Evolutionary conservation across 2,888 invertebrate genomes (phyloP).

Genomic region (Leucoma salicis): DNA sequence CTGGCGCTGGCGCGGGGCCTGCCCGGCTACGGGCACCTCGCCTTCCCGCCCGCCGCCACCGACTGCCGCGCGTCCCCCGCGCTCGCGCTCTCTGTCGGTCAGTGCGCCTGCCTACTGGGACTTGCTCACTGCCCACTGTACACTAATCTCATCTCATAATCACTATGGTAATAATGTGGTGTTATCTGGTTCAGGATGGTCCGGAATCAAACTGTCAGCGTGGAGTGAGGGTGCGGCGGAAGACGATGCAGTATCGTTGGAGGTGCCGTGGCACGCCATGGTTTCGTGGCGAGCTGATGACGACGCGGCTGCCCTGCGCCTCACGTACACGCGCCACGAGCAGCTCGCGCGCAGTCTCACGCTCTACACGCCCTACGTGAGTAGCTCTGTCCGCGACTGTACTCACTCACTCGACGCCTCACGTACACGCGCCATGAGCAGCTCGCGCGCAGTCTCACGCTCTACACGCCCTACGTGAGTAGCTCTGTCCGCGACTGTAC

Average conservation of each 20-base stretch:
- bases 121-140: no score
- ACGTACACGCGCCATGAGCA: slow-evolving; percentile 84
- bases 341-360: slow-evolving; percentile 52
- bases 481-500: neutral
- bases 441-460: slow-evolving; percentile 51
- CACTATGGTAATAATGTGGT: no score
- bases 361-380: slow-evolving; percentile 66
- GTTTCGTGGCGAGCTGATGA: slow-evolving; percentile 95
- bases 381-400: slow-evolving; percentile 14
- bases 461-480: slow-evolving; percentile 68
- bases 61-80: slow-evolving; percentile 84
- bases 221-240: slow-evolving; percentile 80
- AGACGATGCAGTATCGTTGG: slow-evolving; percentile 87
- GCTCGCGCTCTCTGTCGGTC: slow-evolving; percentile 88
- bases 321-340: slow-evolving; percentile 86
- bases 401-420: slow-evolving; percentile 86
- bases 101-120: slow-evolving; percentile 32
- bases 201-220: slow-evolving; percentile 88
- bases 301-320: slow-evolving; percentile 94
- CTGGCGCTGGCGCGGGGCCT: slow-evolving; percentile 91
- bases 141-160: no score
- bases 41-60: slow-evolving; percentile 96
- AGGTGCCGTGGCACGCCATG: slow-evolving; percentile 92
- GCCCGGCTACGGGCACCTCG: slow-evolving; percentile 96
- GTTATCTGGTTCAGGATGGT: slow-evolving; percentile 82